Percentiles rank a stretch among this genome's conserved stretches.
Evolutionary conservation across 2,888 invertebrate genomes (phyloP).

Genomic region (Diaprepes abbreviatus): DNA sequence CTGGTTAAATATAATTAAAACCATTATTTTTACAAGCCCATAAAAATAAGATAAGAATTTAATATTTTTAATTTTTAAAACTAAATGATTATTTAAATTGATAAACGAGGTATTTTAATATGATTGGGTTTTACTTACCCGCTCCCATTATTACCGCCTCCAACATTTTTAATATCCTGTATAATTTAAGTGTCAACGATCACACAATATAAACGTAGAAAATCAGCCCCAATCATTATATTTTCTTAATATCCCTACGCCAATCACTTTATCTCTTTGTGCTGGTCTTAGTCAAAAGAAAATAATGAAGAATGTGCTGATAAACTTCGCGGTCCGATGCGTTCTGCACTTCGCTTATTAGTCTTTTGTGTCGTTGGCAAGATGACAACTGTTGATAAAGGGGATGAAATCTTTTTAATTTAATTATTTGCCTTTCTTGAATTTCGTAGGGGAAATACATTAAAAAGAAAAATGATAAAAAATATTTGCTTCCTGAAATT

Average conservation of each 20-base stretch:
- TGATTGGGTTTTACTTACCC: too few species aligned
- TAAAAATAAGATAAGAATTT: too few species aligned
- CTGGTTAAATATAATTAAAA: too few species aligned
- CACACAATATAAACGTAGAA: not conserved
- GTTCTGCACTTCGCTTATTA: slow-evolving; percentile 17
- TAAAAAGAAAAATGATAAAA: too few species aligned
- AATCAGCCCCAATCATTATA: not conserved
- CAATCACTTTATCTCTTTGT: slow-evolving; percentile 2
- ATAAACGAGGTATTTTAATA: too few species aligned
- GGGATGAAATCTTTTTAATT: slow-evolving; percentile 9
- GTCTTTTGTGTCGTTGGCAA: not conserved
- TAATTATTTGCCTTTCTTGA: not conserved
- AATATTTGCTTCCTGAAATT: too few species aligned
- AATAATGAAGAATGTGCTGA: slow-evolving; percentile 1
- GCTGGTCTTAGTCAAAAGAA: slow-evolving; percentile 7
- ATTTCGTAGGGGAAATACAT: not conserved
- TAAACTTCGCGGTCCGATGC: slow-evolving; percentile 10
- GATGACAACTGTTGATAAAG: slow-evolving; percentile 17
- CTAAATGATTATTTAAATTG: too few species aligned
- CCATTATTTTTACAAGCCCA: too few species aligned
- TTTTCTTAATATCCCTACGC: not conserved
- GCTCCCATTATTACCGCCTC: too few species aligned
- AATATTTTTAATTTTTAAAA: too few species aligned
- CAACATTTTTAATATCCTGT: too few species aligned
- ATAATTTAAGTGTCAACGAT: too few species aligned